Evolutionary conservation across 2,113 vertebrate species (phyloP), one percentile per base, ranked within the genome.

Genomic region (Sterna hirundo): DNA sequence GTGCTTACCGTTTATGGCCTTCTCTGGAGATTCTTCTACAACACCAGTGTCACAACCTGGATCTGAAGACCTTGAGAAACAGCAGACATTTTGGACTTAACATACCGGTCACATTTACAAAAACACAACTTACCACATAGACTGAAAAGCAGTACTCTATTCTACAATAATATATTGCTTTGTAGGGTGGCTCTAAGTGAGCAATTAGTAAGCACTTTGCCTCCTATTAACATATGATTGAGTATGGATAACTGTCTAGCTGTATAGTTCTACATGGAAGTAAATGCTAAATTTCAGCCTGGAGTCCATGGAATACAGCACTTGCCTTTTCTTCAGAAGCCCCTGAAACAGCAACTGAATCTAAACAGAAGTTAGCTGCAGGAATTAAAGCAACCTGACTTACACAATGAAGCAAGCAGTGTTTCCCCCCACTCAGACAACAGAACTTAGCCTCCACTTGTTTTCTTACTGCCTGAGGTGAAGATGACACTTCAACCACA

Each of bases 1-100:
- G 70, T 18, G 96, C 95, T 96, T 96, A 99, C 99, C 98, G 77
- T 93, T 95, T 71, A 97, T 90, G 71, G 95, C 97, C 97, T 99
- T 99, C 40, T 99, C 97, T 82, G 99, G 99, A 60, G 99, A 99
- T 93, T 99, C 99, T 95, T 99, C 99, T 55, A 99, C 99, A 64
- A 99, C 92, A 64, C 87, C 96, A 32, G 98, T 85, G 44, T 99
- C 98, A 87, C 89, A 97, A 21, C 96, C 98, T 66, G 98, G 97
- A 68, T 98, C 98, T 55, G 98, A 99, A 49, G 96, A 98, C 95
- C 99, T 99, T 54, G 61, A 89, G 17, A 91, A 95, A 95, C 6
- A 95, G 29, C 36, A 86, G 9, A 82, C 1, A 5, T 51, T 91
- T 65, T 64, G 19, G 30, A 82, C 11, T 96, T 62, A 16, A 30